Conservation (phyloP, 2,888 invertebrate genomes). For the Acleris holmiana region DNA sequence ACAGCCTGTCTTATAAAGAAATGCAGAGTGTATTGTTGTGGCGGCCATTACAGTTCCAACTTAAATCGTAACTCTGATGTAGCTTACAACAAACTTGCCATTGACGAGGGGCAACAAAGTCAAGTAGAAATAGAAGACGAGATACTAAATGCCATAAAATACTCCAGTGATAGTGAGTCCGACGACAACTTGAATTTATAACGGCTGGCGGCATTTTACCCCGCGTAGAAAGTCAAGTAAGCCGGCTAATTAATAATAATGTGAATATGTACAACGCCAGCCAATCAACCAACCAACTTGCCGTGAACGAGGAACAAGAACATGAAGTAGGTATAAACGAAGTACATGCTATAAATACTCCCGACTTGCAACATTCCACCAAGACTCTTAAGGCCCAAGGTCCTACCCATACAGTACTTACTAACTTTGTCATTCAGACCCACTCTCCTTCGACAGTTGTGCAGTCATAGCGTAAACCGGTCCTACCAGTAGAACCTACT, state of each 20-base stretch:
- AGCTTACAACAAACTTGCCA: slow-evolving; percentile 71
- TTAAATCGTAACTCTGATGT: slow-evolving; percentile 61
- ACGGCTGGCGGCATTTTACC: slow-evolving; percentile 57
- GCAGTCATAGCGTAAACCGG: too few species aligned
- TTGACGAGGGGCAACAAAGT: slow-evolving; percentile 69
- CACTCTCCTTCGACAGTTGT: too few species aligned
- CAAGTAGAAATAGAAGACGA: slow-evolving; percentile 74
- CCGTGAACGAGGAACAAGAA: too few species aligned
- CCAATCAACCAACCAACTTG: too few species aligned
- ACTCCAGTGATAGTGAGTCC: slow-evolving; percentile 71
- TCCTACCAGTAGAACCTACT: too few species aligned
- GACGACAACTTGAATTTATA: slow-evolving; percentile 76
- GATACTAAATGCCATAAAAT: slow-evolving; percentile 71
- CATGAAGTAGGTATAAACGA: too few species aligned
- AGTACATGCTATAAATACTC: too few species aligned
- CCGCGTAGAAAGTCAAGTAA: slow-evolving; percentile 4
- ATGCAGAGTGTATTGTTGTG: slow-evolving; percentile 50
- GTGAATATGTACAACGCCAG: too few species aligned
- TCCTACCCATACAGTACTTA: too few species aligned
- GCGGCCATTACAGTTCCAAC: slow-evolving; percentile 50
- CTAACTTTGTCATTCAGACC: too few species aligned
- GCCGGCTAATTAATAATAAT: too few species aligned
- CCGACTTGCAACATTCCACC: slow-evolving; percentile 55
- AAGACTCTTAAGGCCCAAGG: too few species aligned
- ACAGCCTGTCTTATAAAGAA: slow-evolving; percentile 58